Percentiles rank a stretch among this genome's conserved stretches.
These are phyloP conservation scores for Plecturocebus donacophilus DNA, from an alignment of 2,113 vertebrate species.

Conservation along the genomic window DNA sequence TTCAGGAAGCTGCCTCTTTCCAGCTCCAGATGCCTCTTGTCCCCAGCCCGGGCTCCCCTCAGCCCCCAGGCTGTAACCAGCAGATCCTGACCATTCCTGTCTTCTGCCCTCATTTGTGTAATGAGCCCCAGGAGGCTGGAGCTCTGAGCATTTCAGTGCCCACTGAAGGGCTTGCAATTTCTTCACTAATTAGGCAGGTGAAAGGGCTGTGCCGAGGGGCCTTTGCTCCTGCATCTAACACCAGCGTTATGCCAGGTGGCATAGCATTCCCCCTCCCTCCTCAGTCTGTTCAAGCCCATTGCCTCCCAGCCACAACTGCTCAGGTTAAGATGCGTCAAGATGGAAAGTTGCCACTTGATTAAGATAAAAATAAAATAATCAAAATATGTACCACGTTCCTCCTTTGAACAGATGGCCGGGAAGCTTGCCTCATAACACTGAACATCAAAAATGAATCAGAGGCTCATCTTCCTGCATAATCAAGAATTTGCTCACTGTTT, in stretches of 20 bases:
- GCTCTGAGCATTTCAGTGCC: conserved; percentile 33
- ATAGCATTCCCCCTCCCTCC: neutral
- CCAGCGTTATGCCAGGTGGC: conserved; percentile 10
- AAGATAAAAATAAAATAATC: conserved; percentile 69
- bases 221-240: conserved; percentile 48
- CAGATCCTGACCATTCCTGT: conserved; percentile 57
- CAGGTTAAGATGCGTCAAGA: conserved; percentile 54
- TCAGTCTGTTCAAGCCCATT: neutral
- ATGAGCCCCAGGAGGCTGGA: conserved; percentile 67
- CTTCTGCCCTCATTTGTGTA: conserved; percentile 68
- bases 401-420: conserved; percentile 71
- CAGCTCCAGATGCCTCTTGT: neutral
- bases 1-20: neutral
- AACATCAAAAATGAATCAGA: conserved; percentile 76
- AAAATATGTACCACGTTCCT: conserved; percentile 16
- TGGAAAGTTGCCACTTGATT: conserved; percentile 67
- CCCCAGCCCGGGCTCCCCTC: neutral
- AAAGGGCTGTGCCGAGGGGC: conserved; percentile 53
- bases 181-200: conserved; percentile 75
- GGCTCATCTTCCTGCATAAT: conserved; percentile 55
- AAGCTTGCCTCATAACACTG: conserved; percentile 58
- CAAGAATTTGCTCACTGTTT: conserved; percentile 60
- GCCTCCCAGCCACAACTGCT: conserved; percentile 42
- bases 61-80: conserved; percentile 32
- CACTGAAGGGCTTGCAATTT: conserved; percentile 57